Conservation (phyloP, 1,140 invertebrate genomes). For the Chrysomallon squamiferum region DNA sequence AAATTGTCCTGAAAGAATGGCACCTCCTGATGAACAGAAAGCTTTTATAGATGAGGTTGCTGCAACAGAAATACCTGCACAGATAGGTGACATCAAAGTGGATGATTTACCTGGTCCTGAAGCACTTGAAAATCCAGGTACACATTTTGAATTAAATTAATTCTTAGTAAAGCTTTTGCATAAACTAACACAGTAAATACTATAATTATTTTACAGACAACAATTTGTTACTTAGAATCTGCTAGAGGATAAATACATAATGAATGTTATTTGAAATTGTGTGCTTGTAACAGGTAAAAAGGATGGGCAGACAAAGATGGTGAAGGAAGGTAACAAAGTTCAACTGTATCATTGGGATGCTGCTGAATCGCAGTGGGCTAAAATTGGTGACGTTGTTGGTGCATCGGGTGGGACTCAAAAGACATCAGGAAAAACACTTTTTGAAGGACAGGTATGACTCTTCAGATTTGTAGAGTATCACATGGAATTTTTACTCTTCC, state of each 20-base stretch:
- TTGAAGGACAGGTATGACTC: slow-evolving; percentile 72
- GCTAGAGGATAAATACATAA: too few relatives aligned
- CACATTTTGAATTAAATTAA: too few relatives aligned
- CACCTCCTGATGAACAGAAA: slow-evolving; percentile 69
- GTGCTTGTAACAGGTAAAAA: slow-evolving; percentile 48
- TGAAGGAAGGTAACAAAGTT: slow-evolving; percentile 76
- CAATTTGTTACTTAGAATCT: too few relatives aligned
- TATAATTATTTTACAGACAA: not conserved
- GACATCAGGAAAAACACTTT: slow-evolving; percentile 74
- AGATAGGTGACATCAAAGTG: slow-evolving; percentile 81
- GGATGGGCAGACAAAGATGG: slow-evolving; percentile 87
- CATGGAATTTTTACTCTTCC: too few relatives aligned
- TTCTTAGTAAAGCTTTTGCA: too few relatives aligned
- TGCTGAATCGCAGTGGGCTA: slow-evolving; percentile 77
- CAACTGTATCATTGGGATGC: slow-evolving; percentile 75
- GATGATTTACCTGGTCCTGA: slow-evolving; percentile 83
- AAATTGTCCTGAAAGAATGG: slow-evolving; percentile 72
- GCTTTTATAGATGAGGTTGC: slow-evolving; percentile 78
- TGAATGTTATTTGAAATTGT: too few relatives aligned
- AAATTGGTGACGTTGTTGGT: slow-evolving; percentile 90
- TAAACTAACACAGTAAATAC: not conserved
- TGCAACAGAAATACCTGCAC: slow-evolving; percentile 68
- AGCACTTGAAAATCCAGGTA: slow-evolving; percentile 78
- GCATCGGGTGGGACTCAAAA: slow-evolving; percentile 72
- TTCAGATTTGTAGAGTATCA: too few relatives aligned